Evolutionary conservation across 2,113 vertebrate genomes (phyloP).

Genomic region (Chaenocephalus aceratus): DNA sequence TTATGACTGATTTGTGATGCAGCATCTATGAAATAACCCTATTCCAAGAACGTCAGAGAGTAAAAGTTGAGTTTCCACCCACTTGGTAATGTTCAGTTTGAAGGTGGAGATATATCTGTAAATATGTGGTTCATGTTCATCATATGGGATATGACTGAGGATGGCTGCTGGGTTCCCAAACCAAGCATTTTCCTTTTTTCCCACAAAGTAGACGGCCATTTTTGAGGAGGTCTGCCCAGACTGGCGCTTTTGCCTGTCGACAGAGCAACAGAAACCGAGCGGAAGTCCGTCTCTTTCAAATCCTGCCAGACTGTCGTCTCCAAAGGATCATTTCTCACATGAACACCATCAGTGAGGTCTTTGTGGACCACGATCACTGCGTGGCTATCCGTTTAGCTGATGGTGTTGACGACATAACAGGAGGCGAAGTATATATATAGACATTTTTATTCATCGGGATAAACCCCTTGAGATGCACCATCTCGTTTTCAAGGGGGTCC

Average conservation of each 20-base stretch:
- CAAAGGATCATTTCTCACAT: rapidly evolving
- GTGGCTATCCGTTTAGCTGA: rapidly evolving
- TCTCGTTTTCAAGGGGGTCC: no score
- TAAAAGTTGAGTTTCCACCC: no score
- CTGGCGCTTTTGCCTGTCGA: rapidly evolving
- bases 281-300: constrained; percentile 28
- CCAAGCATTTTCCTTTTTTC: rapidly evolving
- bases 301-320: neutral
- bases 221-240: constrained; percentile 76
- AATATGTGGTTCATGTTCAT: neutral
- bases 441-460: no score
- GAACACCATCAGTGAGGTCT: neutral
- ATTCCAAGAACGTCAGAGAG: no score
- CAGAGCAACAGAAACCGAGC: rapidly evolving
- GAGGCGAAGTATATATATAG: no score
- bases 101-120: neutral
- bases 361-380: constrained; percentile 65
- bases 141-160: constrained; percentile 69
- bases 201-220: constrained; percentile 73
- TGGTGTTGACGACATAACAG: constrained; percentile 46
- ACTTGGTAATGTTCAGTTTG: neutral
- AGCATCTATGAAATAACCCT: no score
- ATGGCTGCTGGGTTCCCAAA: constrained; percentile 71
- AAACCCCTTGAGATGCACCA: no score
- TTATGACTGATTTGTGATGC: no score